Conservation (phyloP, 2,113 vertebrate species). For the Emberiza fucata region DNA sequence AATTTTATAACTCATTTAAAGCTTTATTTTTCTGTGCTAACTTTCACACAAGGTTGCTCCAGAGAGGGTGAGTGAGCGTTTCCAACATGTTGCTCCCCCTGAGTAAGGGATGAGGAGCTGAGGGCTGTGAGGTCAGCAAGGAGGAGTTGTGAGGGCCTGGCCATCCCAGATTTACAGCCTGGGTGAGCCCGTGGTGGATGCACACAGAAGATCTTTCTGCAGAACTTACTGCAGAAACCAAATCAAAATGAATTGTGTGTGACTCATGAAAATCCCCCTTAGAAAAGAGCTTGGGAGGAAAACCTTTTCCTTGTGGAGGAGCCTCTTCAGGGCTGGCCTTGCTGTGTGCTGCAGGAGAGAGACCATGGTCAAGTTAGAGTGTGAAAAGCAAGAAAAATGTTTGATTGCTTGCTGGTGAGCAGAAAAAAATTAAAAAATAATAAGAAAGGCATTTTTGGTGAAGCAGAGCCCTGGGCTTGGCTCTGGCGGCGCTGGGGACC, state of each 20-base stretch:
- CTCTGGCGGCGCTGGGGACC: not conserved
- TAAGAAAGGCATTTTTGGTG: not conserved
- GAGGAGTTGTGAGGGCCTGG: not conserved
- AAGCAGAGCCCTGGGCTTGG: not conserved
- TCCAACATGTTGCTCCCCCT: accelerated
- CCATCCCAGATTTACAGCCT: not conserved
- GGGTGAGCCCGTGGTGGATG: accelerated
- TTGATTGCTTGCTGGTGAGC: not conserved
- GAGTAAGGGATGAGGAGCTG: not conserved
- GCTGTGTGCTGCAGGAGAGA: not conserved
- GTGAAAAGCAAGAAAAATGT: not conserved
- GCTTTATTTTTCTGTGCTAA: not conserved
- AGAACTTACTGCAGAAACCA: not conserved
- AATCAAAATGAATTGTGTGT: not conserved
- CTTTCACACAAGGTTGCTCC: not conserved
- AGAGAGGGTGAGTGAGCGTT: not conserved
- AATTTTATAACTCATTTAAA: not conserved
- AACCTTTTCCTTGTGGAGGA: not conserved
- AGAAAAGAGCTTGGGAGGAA: not conserved
- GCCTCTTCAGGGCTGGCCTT: not conserved
- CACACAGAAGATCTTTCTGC: not conserved
- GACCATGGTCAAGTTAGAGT: not conserved
- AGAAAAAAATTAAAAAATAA: not conserved
- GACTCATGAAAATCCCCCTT: not conserved
- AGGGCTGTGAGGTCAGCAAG: not conserved